Base-by-base conservation (phyloP, 2,888 invertebrate genomes). In the Andrena bucephala region DNA sequence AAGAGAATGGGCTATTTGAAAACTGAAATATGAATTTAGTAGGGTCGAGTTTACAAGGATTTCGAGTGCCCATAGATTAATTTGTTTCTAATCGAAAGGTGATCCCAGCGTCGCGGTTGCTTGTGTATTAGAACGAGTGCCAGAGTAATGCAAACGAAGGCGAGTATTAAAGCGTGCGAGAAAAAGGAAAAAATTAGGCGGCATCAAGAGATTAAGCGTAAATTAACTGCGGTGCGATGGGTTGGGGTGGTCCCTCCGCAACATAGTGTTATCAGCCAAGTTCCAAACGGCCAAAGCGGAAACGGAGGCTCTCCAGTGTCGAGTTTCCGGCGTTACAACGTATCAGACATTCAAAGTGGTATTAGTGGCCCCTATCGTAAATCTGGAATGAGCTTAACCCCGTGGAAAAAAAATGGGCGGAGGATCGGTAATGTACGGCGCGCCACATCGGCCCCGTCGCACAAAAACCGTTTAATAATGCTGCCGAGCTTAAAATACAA, bases 331-430 rank as follows among this genome's bases (percentile, higher is more conserved):
- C 81, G 81, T 81, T 77, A 77, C 78, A 68, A 85, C 81, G 79
- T 87, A 87, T 87, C 85, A 77, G 81, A 75, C 85, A 83, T 85
- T 87, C 87, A 83, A 77, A 81, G 85, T 65, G 83, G 77, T 81
- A 85, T 87, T 87, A 85, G 81, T 29, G 77, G 54, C 36, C n/a
- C 33, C 70, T 65, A 60, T 70, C 85, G 81, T 87, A 87, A 87
- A 87, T 87, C 85, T 79, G 36, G 57, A 68, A 75, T 50, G 80
- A 78, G 86, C 59, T 78, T 75, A 79, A 65, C 59, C 74, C 20
- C 29, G 77, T 33, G 59, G 75, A 73, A 84, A 81, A 81, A 42
- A 81, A 77, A 6, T n/a, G 50, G 0, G 16, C n/a, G 36, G 27
- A 52, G 67, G 74, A 83, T 75, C 42, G 50, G 74, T 83, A 73